Evolutionary conservation across 2,797 vertebrate genomes (phyloP).

Genomic region (Triplophysa yarkandensis): DNA sequence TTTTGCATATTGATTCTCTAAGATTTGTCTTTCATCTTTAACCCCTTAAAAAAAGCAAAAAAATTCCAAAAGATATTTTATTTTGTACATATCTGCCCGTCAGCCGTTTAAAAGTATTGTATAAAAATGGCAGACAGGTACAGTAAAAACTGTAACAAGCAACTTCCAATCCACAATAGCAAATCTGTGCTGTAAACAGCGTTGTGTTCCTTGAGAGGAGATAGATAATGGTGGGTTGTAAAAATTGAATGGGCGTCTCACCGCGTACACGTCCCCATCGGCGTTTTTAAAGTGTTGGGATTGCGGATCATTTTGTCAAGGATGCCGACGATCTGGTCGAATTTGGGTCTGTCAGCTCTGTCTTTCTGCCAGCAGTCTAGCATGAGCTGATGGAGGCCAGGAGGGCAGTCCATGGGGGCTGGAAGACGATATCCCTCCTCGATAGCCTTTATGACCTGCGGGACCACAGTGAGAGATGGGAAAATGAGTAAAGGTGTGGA

Average conservation of each 20-base stretch:
- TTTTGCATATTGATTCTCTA: slow-evolving; percentile 68
- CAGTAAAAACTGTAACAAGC: slow-evolving; percentile 21
- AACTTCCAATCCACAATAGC: slow-evolving; percentile 23
- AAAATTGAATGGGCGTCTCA: slow-evolving; percentile 63
- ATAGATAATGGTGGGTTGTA: not conserved
- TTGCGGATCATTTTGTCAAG: slow-evolving; percentile 99
- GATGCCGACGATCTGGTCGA: slow-evolving; percentile 96
- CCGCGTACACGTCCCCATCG: slow-evolving; percentile 94
- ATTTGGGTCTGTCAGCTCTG: slow-evolving; percentile 93
- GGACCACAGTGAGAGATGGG: slow-evolving; percentile 22
- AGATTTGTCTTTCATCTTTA: slow-evolving; percentile 75
- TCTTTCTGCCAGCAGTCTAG: slow-evolving; percentile 99
- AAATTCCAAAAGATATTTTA: slow-evolving; percentile 57
- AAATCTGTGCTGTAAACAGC: slow-evolving; percentile 8
- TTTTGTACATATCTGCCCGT: slow-evolving; percentile 59
- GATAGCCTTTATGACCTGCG: slow-evolving; percentile 97
- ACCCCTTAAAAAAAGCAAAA: slow-evolving; percentile 68
- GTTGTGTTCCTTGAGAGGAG: not conserved
- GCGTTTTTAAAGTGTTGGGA: slow-evolving; percentile 95
- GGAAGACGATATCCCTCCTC: slow-evolving; percentile 98
- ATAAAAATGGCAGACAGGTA: slow-evolving; percentile 30
- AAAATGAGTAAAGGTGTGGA: not conserved
- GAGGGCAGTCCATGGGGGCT: slow-evolving; percentile 97
- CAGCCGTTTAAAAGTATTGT: slow-evolving; percentile 53
- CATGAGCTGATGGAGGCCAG: slow-evolving; percentile 97